Evolutionary conservation across 2,888 invertebrate genomes (phyloP).

Genomic region (Erebia aethiops): DNA sequence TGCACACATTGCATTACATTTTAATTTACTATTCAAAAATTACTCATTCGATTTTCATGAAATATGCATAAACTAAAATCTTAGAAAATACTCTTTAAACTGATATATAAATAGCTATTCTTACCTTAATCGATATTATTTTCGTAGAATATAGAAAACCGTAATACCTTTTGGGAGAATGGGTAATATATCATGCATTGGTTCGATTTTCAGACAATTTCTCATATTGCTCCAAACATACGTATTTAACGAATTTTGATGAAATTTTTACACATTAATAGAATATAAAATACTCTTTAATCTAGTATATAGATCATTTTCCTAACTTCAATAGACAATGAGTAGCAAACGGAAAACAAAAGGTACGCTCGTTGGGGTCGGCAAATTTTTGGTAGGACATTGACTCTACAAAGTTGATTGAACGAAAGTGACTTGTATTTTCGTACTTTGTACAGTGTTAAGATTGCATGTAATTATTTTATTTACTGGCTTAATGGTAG

Average conservation of each 20-base stretch:
- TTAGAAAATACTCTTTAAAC: not conserved
- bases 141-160: not conserved
- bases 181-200: not conserved
- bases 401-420: conserved; percentile 33
- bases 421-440: conserved; percentile 39
- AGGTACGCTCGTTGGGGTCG: conserved; percentile 36
- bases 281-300: conserved; percentile 17
- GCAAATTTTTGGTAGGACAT: conserved; percentile 38
- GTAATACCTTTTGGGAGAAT: not conserved
- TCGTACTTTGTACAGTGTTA: conserved; percentile 19
- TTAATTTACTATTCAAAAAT: not conserved
- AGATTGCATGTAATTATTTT: not conserved
- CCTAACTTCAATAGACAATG: conserved; percentile 15
- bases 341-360: conserved; percentile 35
- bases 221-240: conserved; percentile 16
- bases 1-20: not conserved
- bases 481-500: not conserved
- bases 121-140: not conserved
- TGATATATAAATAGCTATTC: not conserved
- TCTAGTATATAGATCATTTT: conserved; percentile 17
- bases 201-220: not conserved
- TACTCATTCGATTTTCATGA: not conserved
- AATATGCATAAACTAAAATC: not conserved
- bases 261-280: conserved; percentile 3
- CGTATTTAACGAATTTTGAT: conserved; percentile 7